Conservation (phyloP, 2,888 invertebrate species). For the Hoplodrina blanda region DNA sequence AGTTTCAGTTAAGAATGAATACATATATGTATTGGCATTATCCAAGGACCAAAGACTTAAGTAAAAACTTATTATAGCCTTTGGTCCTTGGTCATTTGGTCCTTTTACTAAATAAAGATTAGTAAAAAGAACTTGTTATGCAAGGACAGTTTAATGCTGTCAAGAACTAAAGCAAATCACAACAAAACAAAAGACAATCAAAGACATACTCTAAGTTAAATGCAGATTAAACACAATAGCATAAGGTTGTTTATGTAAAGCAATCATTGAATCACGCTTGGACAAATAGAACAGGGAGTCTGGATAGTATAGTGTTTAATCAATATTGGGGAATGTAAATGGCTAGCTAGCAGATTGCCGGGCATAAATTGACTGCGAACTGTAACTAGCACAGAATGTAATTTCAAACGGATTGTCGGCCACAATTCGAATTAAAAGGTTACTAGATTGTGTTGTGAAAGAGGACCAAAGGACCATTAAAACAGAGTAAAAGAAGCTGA, state of each 20-base stretch:
- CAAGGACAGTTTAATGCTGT: too few relatives aligned
- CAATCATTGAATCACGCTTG: constrained; percentile 35
- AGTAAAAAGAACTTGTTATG: not conserved
- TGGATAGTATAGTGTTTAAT: constrained; percentile 54
- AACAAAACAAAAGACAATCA: not conserved
- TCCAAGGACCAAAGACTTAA: too few relatives aligned
- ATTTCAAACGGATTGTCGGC: constrained; percentile 23
- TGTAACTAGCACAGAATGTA: constrained; percentile 31
- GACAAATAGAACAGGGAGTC: constrained; percentile 44
- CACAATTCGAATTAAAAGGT: constrained; percentile 22
- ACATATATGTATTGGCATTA: not conserved
- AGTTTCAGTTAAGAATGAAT: not conserved
- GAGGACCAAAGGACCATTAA: not conserved
- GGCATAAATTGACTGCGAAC: constrained; percentile 39
- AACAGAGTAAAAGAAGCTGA: not conserved
- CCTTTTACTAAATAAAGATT: not conserved
- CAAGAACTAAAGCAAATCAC: not conserved
- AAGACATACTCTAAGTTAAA: not conserved
- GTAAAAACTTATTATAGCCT: too few relatives aligned
- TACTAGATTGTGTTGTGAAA: not conserved
- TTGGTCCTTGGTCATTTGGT: too few relatives aligned
- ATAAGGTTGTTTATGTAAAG: constrained; percentile 22
- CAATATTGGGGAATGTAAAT: constrained; percentile 58
- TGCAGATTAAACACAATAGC: constrained; percentile 3
- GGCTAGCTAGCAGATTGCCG: constrained; percentile 50